Percentiles rank a stretch among this genome's conserved stretches.
These are phyloP conservation scores for Lithobates pipiens DNA, from an alignment of 2,797 vertebrate genomes.

Conservation along the genomic window DNA sequence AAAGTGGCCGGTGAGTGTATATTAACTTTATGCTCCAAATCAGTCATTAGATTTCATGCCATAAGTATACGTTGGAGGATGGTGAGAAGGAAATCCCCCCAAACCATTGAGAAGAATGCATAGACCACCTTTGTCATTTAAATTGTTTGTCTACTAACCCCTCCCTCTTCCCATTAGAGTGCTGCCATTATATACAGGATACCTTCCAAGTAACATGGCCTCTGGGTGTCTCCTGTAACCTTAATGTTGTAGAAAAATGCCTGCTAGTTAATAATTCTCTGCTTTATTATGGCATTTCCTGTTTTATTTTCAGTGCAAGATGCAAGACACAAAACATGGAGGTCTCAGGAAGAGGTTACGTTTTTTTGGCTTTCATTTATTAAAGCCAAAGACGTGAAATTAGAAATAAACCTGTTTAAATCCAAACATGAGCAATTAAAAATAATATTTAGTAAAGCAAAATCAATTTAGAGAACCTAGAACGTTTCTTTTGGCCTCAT, in stretches of 20 bases:
- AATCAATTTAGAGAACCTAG: neutral
- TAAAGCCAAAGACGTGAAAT: constrained; percentile 1
- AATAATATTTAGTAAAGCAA: constrained; percentile 11
- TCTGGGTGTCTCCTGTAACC: neutral
- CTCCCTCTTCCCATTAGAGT: neutral
- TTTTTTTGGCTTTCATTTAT: constrained; percentile 23
- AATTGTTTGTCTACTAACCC: neutral
- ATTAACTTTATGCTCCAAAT: too few relatives aligned
- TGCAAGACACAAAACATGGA: constrained; percentile 9
- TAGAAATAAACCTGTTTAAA: neutral
- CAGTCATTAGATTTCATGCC: too few relatives aligned
- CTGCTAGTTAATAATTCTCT: neutral
- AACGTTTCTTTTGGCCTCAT: neutral
- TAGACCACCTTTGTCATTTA: neutral
- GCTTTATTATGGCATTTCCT: constrained; percentile 18
- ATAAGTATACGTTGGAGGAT: too few relatives aligned
- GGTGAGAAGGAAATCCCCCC: too few relatives aligned
- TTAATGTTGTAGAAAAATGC: neutral
- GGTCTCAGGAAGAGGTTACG: constrained; percentile 8
- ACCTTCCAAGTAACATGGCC: neutral
- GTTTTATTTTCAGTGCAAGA: neutral
- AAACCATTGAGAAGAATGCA: too few relatives aligned
- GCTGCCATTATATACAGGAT: neutral
- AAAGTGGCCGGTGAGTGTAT: too few relatives aligned
- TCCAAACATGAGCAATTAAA: neutral